Conservation (phyloP, 2,888 invertebrate genomes). For the Chrysolina oricalcia region DNA sequence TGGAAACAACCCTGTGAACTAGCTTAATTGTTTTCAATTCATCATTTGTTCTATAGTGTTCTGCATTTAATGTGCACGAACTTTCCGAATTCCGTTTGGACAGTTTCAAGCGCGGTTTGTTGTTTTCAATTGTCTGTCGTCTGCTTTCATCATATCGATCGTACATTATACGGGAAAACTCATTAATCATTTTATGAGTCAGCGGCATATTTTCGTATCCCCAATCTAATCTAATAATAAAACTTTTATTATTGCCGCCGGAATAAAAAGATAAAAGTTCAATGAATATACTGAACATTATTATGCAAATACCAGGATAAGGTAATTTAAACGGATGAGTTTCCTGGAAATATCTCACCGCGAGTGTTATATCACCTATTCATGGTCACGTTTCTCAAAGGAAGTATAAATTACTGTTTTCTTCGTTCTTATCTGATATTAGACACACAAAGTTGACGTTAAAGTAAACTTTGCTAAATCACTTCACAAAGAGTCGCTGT, state of each 20-base stretch:
- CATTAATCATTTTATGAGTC: background rate
- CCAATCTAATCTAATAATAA: constrained; percentile 22
- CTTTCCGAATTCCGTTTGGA: background rate
- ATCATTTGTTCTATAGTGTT: background rate
- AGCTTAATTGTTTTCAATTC: background rate
- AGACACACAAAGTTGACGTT: constrained; percentile 38
- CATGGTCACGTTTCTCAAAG: constrained; percentile 44
- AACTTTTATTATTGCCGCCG: constrained; percentile 5
- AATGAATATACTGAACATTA: background rate
- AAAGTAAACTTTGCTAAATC: constrained; percentile 33
- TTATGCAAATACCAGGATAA: background rate
- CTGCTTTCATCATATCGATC: constrained; percentile 10
- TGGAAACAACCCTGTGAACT: too few species aligned
- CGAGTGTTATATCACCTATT: constrained; percentile 41
- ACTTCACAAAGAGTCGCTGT: constrained; percentile 27
- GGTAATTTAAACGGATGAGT: background rate
- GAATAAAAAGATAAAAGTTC: constrained; percentile 3
- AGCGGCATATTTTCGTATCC: background rate
- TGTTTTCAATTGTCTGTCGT: constrained; percentile 4
- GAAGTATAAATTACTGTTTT: constrained; percentile 47
- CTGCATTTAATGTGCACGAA: background rate
- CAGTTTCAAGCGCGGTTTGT: background rate
- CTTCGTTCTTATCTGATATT: constrained; percentile 40
- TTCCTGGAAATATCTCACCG: constrained; percentile 34
- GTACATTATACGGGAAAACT: background rate